These are phyloP conservation scores for Melanostoma mellinum DNA, from an alignment of 2,888 invertebrate genomes.

Conservation along the genomic window DNA sequence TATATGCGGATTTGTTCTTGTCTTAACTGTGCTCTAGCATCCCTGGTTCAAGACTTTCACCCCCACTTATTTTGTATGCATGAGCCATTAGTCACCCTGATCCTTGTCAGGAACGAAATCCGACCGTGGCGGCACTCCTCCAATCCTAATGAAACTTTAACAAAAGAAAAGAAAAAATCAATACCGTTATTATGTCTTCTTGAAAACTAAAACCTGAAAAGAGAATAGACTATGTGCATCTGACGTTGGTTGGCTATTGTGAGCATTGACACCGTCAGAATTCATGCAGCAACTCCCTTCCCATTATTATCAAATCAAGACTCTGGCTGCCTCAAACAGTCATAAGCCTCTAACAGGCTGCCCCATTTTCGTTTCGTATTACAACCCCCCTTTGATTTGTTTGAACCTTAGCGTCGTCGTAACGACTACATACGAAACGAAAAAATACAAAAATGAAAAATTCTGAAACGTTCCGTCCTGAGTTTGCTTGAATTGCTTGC, in stretches of 20 bases:
- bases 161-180: conserved; percentile 49
- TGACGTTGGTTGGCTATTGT: conserved; percentile 42
- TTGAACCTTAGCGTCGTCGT: conserved; percentile 56
- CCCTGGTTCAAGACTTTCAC: too few species aligned
- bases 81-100: too few species aligned
- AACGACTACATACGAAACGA: conserved; percentile 32
- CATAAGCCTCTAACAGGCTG: conserved; percentile 12
- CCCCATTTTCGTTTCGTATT: conserved; percentile 20
- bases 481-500: background rate
- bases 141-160: conserved; percentile 26
- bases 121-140: conserved; percentile 48
- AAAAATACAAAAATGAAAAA: conserved; percentile 26
- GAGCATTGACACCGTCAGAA: conserved; percentile 39
- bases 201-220: conserved; percentile 26
- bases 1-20: too few species aligned
- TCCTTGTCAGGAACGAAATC: background rate
- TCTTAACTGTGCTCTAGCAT: too few species aligned
- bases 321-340: conserved; percentile 30
- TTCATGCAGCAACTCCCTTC: conserved; percentile 34
- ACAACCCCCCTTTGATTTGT: conserved; percentile 50
- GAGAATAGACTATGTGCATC: conserved; percentile 32
- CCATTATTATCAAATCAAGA: conserved; percentile 1
- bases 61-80: too few species aligned
- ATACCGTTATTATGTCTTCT: conserved; percentile 66
- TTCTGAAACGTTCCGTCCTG: conserved; percentile 55